Conservation (phyloP, 2,888 invertebrate genomes). For the Allacma fusca region DNA sequence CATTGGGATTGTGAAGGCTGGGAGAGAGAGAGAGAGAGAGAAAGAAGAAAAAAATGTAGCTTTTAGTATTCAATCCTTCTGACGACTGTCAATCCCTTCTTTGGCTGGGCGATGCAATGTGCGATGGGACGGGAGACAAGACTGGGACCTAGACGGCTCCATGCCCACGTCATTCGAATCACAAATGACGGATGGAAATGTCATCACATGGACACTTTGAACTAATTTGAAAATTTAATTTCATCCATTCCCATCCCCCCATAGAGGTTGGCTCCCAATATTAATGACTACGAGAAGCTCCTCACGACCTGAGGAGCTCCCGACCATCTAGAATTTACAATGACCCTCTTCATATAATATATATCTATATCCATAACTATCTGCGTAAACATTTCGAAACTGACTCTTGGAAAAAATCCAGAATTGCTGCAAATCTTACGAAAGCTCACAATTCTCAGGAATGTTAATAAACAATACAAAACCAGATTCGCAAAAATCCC, state of each 20-base stretch:
- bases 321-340: too few relatives aligned
- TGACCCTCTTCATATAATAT: too few relatives aligned
- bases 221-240: background rate
- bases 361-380: too few relatives aligned
- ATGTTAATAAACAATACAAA: too few relatives aligned
- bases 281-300: too few relatives aligned
- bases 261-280: too few relatives aligned
- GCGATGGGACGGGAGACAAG: conserved; percentile 9
- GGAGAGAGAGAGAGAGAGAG: background rate
- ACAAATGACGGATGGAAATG: conserved; percentile 4
- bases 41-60: background rate
- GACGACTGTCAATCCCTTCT: background rate
- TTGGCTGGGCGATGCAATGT: background rate
- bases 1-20: background rate
- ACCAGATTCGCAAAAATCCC: too few relatives aligned
- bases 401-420: too few relatives aligned
- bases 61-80: conserved; percentile 2
- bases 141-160: conserved; percentile 13
- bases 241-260: background rate
- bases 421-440: too few relatives aligned
- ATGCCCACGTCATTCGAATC: conserved; percentile 12
- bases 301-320: too few relatives aligned
- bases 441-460: too few relatives aligned
- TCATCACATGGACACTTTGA: conserved; percentile 16
- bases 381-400: too few relatives aligned